A percentile compares a stretch with the other conserved stretches of the same genome.
These are phyloP conservation scores for Clunio marinus DNA, from an alignment of 2,888 invertebrate species.

Conservation along the genomic window DNA sequence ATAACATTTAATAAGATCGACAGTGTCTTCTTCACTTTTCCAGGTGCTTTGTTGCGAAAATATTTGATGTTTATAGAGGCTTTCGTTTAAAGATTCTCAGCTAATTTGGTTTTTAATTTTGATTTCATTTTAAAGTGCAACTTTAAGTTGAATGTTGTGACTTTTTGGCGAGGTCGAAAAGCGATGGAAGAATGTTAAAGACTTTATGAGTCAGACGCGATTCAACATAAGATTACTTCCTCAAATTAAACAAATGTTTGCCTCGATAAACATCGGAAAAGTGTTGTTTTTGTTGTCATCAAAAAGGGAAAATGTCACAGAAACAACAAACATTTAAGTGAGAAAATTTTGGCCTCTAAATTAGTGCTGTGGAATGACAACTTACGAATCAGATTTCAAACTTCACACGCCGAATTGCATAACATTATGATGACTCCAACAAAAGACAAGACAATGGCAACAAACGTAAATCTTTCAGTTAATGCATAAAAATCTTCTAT, in stretches of 20 bases:
- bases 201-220: no score
- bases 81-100: neutral
- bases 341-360: slow-evolving; percentile 27
- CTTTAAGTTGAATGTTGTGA: slow-evolving; percentile 6
- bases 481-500: neutral
- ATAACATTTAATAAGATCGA: neutral
- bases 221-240: neutral
- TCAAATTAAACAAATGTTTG: neutral
- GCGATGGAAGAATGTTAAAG: no score
- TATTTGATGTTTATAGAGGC: no score
- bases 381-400: slow-evolving; percentile 27
- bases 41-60: neutral
- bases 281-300: neutral
- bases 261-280: neutral
- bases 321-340: slow-evolving; percentile 22
- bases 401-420: slow-evolving; percentile 33
- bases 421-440: slow-evolving; percentile 24
- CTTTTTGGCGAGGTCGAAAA: neutral
- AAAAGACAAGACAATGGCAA: slow-evolving; percentile 23
- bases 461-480: slow-evolving; percentile 4
- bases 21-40: slow-evolving; percentile 4
- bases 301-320: slow-evolving; percentile 29
- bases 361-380: neutral
- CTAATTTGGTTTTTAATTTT: neutral
- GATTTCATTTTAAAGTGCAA: neutral